These are phyloP conservation scores for Agapornis roseicollis DNA, from an alignment of 2,113 vertebrate species.

Conservation along the genomic window DNA sequence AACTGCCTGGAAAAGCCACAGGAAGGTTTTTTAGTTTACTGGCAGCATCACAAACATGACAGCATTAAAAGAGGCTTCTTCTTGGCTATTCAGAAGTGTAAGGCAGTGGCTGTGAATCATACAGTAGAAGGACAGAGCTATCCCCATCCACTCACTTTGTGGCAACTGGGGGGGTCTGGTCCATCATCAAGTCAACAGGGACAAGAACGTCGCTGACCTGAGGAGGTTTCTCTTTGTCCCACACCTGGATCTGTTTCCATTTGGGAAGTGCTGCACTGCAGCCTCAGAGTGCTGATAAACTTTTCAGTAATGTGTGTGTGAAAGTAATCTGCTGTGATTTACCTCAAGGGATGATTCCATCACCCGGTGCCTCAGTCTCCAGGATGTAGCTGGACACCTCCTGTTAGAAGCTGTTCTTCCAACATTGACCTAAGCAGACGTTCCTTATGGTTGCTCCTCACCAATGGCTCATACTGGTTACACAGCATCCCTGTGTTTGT, in stretches of 20 bases:
- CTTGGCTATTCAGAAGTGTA: background rate
- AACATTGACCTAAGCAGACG: background rate
- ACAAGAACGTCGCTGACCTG: rapidly evolving
- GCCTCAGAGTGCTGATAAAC: background rate
- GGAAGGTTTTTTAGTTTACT: background rate
- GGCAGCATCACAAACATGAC: background rate
- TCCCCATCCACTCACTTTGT: background rate
- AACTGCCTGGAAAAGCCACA: background rate
- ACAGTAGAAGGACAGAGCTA: background rate
- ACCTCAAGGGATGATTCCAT: background rate
- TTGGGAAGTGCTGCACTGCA: background rate
- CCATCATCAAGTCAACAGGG: background rate
- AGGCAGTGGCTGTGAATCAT: background rate
- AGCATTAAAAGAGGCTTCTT: background rate
- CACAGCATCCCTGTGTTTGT: rapidly evolving
- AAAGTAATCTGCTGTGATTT: background rate
- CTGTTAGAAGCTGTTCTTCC: background rate
- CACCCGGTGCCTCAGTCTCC: background rate
- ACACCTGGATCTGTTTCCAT: background rate
- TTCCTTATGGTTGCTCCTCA: background rate
- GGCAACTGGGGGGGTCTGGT: background rate
- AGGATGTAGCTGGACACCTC: background rate
- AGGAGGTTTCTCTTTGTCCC: background rate
- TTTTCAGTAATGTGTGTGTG: background rate
- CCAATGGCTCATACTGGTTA: rapidly evolving